Base-by-base conservation (phyloP, 2,113 vertebrate genomes). In the Archilochus colubris region DNA sequence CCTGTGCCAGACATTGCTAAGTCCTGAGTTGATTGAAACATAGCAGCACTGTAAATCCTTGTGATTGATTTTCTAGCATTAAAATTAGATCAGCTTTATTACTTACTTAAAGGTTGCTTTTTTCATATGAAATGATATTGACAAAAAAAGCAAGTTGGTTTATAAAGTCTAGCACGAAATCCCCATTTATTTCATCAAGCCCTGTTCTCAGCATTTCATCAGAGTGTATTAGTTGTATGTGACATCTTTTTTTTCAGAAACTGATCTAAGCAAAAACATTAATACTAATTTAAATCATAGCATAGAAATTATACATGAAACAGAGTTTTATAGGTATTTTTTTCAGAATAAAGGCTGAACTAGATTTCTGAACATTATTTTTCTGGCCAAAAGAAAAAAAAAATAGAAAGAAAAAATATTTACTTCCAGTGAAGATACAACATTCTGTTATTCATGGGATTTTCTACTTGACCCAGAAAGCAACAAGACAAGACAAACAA, bases 31-130 rank as follows among this genome's bases (percentile, higher is more conserved):
- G 78, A 95, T 79, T 93, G 84, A 93, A 96, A 88, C 0, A 7
- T 15, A 92, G 43, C 14, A 69, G 21, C 2, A 22, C 36, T 70
- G 80, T 84, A 92, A 95, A 94, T 91, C 68, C 40, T 86, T 76
- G 13, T 77, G 76, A 91, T 54, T 74, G 69, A 88, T 96, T 94
- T 92, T 94, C 72, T 89, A 91, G 25, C 33, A 89, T 86, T 51
- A 92, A 91, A 91, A 84, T 88, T 86, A 92, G 50, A 58, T 85
- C 82, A 76, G 57, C 43, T 94, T 87, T 85, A 80, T 85, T 66
- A 93, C 57, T 86, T 87, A 76, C 21, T 81, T 94, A 66, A 27
- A 64, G 19, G 24, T 46, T 73, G 2, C 6, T n/a, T 82, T 28
- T 72, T 88, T 95, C 88, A 76, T 67, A 54, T 84, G 40, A 93